Percentiles rank a stretch among this genome's conserved stretches.
These are phyloP conservation scores for Datnioides undecimradiatus DNA, from an alignment of 2,113 vertebrate genomes.

Conservation along the genomic window DNA sequence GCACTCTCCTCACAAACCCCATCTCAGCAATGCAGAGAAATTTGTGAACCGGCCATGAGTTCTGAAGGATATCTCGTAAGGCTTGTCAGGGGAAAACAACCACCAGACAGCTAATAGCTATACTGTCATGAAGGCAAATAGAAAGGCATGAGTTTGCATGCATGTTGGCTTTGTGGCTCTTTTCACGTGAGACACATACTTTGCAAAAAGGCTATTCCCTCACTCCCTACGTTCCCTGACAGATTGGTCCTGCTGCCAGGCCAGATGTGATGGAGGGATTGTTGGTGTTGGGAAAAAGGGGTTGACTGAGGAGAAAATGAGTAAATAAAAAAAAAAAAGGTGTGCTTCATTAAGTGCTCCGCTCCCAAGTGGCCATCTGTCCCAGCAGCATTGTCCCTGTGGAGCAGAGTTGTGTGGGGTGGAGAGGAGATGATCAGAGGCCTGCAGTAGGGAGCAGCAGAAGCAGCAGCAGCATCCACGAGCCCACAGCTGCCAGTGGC, in stretches of 20 bases:
- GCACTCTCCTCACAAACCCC: conserved; percentile 48
- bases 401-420: conserved; percentile 46
- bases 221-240: conserved; percentile 19
- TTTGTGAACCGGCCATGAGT: conserved; percentile 71
- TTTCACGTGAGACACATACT: conserved; percentile 58
- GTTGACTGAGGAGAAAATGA: conserved; percentile 33
- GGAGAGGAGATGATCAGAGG: conserved; percentile 55
- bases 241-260: conserved; percentile 38
- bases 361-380: conserved; percentile 71
- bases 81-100: conserved; percentile 68
- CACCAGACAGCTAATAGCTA: conserved; percentile 73
- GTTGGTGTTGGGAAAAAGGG: conserved; percentile 36
- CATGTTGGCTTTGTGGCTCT: conserved; percentile 53
- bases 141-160: conserved; percentile 72
- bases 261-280: conserved; percentile 67
- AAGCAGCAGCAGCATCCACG: conserved; percentile 10
- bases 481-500: conserved; percentile 69
- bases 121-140: conserved; percentile 75
- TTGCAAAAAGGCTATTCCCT: conserved; percentile 60
- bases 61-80: conserved; percentile 65
- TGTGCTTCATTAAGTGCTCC: conserved; percentile 61
- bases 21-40: conserved; percentile 52
- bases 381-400: conserved; percentile 65
- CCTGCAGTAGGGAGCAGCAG: conserved; percentile 4
- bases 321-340: conserved; percentile 26